A percentile compares a stretch with the other conserved stretches of the same genome.
Conservation (phyloP, 1,140 invertebrate genomes). For the Drosophila chauvacae region DNA sequence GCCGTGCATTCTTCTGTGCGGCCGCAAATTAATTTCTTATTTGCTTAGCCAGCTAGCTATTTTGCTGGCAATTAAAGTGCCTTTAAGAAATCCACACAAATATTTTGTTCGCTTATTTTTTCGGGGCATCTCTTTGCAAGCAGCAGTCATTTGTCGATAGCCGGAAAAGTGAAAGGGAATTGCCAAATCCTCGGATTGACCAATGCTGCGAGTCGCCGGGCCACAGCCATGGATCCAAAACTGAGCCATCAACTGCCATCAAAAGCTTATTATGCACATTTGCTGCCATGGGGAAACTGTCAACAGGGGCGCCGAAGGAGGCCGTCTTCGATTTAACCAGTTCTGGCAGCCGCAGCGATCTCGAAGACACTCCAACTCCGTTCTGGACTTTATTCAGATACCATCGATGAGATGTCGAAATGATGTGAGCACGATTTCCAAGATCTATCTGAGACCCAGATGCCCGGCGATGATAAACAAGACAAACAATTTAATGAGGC, state of each 20-base stretch:
- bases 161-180: constrained; percentile 77
- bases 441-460: constrained; percentile 29
- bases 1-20: constrained; percentile 67
- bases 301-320: constrained; percentile 34
- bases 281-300: constrained; percentile 49
- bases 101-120: constrained; percentile 40
- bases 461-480: constrained; percentile 21
- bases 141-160: constrained; percentile 73
- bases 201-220: constrained; percentile 41
- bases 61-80: constrained; percentile 79
- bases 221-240: constrained; percentile 34
- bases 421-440: constrained; percentile 58
- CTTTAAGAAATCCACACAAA: constrained; percentile 59
- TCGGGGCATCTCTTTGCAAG: constrained; percentile 41
- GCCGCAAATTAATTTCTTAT: constrained; percentile 77
- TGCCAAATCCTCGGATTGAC: constrained; percentile 75
- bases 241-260: constrained; percentile 59
- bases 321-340: constrained; percentile 41
- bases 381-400: constrained; percentile 46
- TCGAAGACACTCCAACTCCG: constrained; percentile 18
- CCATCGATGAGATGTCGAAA: constrained; percentile 51
- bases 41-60: constrained; percentile 68
- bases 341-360: constrained; percentile 36
- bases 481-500: constrained; percentile 38
- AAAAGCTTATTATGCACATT: constrained; percentile 76